A percentile compares a stretch with the other conserved stretches of the same genome.
Conservation (phyloP, 2,888 invertebrate genomes). For the Agrotis ipsilon region DNA sequence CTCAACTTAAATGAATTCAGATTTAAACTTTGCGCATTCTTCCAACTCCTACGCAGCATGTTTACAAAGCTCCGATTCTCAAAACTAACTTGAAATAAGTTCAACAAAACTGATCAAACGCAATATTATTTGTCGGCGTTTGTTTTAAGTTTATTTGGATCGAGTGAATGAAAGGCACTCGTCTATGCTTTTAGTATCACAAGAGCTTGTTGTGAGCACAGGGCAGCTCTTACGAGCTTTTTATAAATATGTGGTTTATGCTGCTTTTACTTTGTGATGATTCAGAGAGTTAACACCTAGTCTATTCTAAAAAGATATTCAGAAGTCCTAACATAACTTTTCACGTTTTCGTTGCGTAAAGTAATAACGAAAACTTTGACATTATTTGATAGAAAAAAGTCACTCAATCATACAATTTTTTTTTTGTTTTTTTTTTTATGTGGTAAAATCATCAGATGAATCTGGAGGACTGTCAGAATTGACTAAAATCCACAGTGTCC, state of each 20-base stretch:
- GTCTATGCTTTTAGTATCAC: constrained; percentile 51
- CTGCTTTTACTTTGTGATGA: constrained; percentile 9
- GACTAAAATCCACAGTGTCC: no score
- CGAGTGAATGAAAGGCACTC: constrained; percentile 50
- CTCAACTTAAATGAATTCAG: constrained; percentile 20
- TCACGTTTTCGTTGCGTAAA: no score
- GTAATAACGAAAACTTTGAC: no score
- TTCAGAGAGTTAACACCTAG: constrained; percentile 10
- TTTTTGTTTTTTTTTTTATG: no score
- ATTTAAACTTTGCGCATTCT: constrained; percentile 41
- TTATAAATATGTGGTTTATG: constrained; percentile 39
- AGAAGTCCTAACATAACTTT: no score
- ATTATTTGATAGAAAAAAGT: no score
- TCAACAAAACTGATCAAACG: constrained; percentile 60
- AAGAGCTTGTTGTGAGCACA: constrained; percentile 42
- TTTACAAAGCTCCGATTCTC: constrained; percentile 47
- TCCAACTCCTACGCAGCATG: constrained; percentile 48
- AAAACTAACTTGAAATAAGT: constrained; percentile 57
- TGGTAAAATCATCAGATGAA: no score
- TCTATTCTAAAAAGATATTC: no score
- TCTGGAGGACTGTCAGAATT: no score
- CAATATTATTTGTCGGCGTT: constrained; percentile 46
- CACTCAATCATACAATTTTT: no score
- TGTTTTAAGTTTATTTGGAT: constrained; percentile 60
- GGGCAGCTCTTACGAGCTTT: constrained; percentile 31